Evolutionary conservation across 2,888 invertebrate species (phyloP), one percentile per base, ranked within the genome.

Genomic region (Sylvicola fuscatus): DNA sequence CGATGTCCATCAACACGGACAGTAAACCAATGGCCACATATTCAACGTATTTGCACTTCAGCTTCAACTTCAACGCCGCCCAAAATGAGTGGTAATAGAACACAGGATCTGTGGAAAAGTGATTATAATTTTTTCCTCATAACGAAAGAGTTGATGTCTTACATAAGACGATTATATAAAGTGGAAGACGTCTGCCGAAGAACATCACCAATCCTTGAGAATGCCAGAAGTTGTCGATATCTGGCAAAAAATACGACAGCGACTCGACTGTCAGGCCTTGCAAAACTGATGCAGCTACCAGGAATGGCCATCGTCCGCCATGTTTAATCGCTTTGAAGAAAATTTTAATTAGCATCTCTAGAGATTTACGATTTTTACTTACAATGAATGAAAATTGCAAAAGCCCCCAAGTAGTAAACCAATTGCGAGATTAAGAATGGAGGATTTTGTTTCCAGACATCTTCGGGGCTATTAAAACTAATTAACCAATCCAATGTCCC

Each of bases 181-280:
- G 52, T 0, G 83, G 82, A 35, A 79, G 55, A 32, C 82, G 62
- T 26, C 68, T 60, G 5, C 80, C 80, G 14, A 81, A 53, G 39
- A 83, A 64, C 41, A 79, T 74, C 16, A 83, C 52, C 1, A 77
- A 72, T 2, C 75, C 69, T 56, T 76, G 79, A 1, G 80, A 76
- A 50, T 83, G 82, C 83, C 83, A 84, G 54, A 80, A 83, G 51
- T 79, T 82, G 56, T 82, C 79, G 40, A 76, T 72, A 40, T 80
- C 75, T 0, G 80, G 78, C 14, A 77, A 47, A 41, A 66, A 64
- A 48, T 80, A 74, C 43, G 71, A 71, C 48, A 81, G 61, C 44
- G 68, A 65, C 55, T 83, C 83, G 17, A 78, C 69, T 1, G 72
- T 64, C 2, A 81, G 44, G 3, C 82, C 82, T 49, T 82, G 80